Evolutionary conservation across 2,797 vertebrate genomes (phyloP).

Genomic region (Squalus acanthias): DNA sequence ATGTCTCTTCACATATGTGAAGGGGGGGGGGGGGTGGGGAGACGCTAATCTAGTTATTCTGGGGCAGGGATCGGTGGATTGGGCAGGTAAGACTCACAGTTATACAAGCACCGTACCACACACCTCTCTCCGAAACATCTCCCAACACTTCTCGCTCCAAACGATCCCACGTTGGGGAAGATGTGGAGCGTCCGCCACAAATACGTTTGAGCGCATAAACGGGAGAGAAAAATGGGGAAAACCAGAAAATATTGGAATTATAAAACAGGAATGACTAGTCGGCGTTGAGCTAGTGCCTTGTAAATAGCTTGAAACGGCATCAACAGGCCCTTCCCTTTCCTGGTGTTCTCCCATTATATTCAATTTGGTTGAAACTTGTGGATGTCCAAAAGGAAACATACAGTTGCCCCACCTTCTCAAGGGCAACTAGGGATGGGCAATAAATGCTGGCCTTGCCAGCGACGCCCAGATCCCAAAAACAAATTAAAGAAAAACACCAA

Average conservation of each 20-base stretch:
- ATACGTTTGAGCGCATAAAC: no score
- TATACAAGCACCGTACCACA: not conserved
- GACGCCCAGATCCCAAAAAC: no score
- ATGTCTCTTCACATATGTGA: not conserved
- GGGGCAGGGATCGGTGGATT: not conserved
- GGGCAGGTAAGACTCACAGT: not conserved
- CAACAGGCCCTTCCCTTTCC: not conserved
- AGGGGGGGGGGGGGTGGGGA: not conserved
- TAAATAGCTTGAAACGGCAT: not conserved
- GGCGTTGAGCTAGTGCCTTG: not conserved
- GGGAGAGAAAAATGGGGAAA: not conserved
- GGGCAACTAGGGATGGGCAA: no score
- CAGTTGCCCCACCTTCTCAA: no score
- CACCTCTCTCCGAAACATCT: not conserved
- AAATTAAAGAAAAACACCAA: no score
- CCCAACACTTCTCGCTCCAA: not conserved
- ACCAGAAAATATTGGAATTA: not conserved
- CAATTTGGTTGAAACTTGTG: not conserved
- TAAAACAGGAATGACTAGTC: not conserved
- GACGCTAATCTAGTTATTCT: no score
- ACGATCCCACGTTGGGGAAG: not conserved
- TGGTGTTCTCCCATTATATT: not conserved
- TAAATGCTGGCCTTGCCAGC: no score
- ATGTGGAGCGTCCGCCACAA: not conserved
- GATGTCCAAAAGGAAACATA: not conserved